These are phyloP conservation scores for Hirtodrosophila cameraria DNA, from an alignment of 2,888 invertebrate species.

Conservation along the genomic window DNA sequence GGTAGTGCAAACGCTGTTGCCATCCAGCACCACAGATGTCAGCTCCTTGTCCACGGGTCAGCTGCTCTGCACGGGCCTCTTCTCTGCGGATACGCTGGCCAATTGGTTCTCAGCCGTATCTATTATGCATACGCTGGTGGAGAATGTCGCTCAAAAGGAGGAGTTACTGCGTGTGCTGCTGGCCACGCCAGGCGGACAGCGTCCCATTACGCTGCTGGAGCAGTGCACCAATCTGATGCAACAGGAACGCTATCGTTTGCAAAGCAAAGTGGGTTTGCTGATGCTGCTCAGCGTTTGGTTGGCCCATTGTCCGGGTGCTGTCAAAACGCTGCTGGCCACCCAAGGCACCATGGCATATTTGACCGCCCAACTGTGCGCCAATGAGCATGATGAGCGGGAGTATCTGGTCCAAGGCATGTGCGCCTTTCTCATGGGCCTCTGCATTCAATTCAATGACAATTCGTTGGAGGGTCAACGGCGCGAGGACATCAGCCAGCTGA, in stretches of 20 bases:
- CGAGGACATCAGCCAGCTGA: slow-evolving; percentile 89
- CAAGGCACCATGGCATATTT: slow-evolving; percentile 93
- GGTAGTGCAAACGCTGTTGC: slow-evolving; percentile 95
- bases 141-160: slow-evolving; percentile 94
- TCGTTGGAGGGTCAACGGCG: slow-evolving; percentile 90
- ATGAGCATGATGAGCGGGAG: slow-evolving; percentile 96
- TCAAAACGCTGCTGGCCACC: slow-evolving; percentile 91
- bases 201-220: slow-evolving; percentile 94
- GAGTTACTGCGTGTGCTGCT: slow-evolving; percentile 95
- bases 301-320: slow-evolving; percentile 92
- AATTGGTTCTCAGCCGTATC: slow-evolving; percentile 98
- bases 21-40: slow-evolving; percentile 91
- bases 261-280: slow-evolving; percentile 94
- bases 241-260: slow-evolving; percentile 87
- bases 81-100: slow-evolving; percentile 93
- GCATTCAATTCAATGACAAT: slow-evolving; percentile 95
- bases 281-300: slow-evolving; percentile 96
- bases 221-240: slow-evolving; percentile 94
- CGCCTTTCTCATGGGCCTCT: slow-evolving; percentile 96
- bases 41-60: slow-evolving; percentile 92
- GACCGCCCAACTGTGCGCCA: slow-evolving; percentile 91
- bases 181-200: slow-evolving; percentile 92
- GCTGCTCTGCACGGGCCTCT: slow-evolving; percentile 95
- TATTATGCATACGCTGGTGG: slow-evolving; percentile 94
- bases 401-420: slow-evolving; percentile 94